phyloP scores from a whole-genome alignment of 1,140 invertebrate species.

The Grapholita molesta region DNA sequence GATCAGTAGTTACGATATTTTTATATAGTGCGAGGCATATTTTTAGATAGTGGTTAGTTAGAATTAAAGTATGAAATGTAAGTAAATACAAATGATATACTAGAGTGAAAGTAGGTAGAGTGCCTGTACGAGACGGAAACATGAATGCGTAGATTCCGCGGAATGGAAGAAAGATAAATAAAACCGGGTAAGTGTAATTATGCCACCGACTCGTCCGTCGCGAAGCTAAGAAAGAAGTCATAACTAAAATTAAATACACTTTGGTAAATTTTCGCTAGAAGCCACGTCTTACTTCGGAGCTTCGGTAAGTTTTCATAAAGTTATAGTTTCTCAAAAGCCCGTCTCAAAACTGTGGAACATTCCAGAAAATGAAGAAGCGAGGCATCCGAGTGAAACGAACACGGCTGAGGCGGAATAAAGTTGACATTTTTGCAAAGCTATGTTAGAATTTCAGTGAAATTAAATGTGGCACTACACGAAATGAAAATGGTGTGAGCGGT shows the following conservation, averaged over 20 bases:
- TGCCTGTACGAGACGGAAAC: background rate
- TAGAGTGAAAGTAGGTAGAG: no score
- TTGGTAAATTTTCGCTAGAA: constrained; percentile 72
- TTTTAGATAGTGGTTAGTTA: no score
- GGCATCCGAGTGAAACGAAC: constrained; percentile 70
- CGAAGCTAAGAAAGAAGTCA: constrained; percentile 52
- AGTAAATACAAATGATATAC: no score
- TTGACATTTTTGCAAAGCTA: constrained; percentile 78
- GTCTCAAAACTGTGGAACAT: constrained; percentile 70
- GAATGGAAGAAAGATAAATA: background rate
- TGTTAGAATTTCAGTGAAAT: constrained; percentile 76
- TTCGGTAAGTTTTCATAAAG: constrained; percentile 71
- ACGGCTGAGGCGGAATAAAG: constrained; percentile 74
- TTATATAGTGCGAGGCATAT: no score
- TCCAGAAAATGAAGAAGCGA: constrained; percentile 72
- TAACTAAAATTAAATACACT: constrained; percentile 74
- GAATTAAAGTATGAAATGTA: no score
- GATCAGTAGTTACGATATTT: no score
- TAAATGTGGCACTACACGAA: constrained; percentile 75
- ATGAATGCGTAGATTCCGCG: background rate
- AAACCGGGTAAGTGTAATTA: constrained; percentile 8
- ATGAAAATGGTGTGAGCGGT: constrained; percentile 69
- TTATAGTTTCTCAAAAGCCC: constrained; percentile 74
- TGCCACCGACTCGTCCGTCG: constrained; percentile 22
- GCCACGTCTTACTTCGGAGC: constrained; percentile 67